These are phyloP conservation scores for Anagrus nilaparvatae DNA, from an alignment of 1,140 invertebrate genomes.

Conservation along the genomic window DNA sequence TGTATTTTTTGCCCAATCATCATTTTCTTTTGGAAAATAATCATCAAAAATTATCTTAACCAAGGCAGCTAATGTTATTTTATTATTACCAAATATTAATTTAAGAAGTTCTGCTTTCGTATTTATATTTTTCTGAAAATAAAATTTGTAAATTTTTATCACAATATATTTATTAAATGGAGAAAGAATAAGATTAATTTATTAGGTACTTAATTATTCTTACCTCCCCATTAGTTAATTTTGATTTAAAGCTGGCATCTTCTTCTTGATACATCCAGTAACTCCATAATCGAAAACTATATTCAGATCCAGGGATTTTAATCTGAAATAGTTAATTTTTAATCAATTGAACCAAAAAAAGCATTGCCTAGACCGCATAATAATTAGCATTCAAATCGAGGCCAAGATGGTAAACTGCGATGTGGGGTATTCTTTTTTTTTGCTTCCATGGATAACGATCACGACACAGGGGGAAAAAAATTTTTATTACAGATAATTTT, in stretches of 20 bases:
- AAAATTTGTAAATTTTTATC: conserved; percentile 1
- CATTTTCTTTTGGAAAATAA: conserved; percentile 51
- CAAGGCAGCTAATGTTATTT: conserved; percentile 57
- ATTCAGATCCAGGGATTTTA: conserved; percentile 47
- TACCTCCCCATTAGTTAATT: conserved; percentile 52
- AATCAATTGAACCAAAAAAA: conserved; percentile 4
- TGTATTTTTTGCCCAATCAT: conserved; percentile 50
- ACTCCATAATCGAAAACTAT: conserved; percentile 58
- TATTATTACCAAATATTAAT: conserved; percentile 35
- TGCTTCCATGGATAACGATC: not conserved
- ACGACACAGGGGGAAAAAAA: conserved; percentile 13
- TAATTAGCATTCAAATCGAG: not conserved
- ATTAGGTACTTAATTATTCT: conserved; percentile 24
- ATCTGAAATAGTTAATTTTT: conserved; percentile 31
- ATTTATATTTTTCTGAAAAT: conserved; percentile 27
- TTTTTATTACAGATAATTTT: no score
- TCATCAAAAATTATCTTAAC: conserved; percentile 53
- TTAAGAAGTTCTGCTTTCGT: conserved; percentile 34
- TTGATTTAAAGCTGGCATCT: conserved; percentile 47
- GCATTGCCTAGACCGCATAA: not conserved
- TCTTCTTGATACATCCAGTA: conserved; percentile 70
- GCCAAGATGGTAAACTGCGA: no score
- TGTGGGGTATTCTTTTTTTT: no score
- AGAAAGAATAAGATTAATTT: not conserved
- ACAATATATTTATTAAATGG: conserved; percentile 6